These are phyloP conservation scores for Stenolophus ochropezus DNA, from an alignment of 2,888 invertebrate genomes.

Conservation along the genomic window DNA sequence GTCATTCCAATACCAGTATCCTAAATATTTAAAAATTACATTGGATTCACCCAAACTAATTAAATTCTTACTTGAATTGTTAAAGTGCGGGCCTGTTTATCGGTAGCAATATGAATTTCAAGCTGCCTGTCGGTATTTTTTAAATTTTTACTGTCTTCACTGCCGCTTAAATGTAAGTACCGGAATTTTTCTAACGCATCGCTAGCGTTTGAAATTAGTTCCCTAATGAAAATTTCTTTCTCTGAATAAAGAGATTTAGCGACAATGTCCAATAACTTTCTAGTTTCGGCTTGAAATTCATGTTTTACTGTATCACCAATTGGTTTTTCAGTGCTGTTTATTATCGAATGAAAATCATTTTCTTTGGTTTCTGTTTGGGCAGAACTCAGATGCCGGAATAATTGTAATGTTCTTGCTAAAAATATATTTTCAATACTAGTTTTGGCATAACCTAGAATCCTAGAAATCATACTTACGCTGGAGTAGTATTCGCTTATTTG, in stretches of 20 bases:
- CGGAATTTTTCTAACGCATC: conserved; percentile 97
- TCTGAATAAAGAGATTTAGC: conserved; percentile 98
- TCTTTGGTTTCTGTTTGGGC: conserved; percentile 70
- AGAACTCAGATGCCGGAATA: conserved; percentile 50
- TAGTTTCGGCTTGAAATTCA: conserved; percentile 98
- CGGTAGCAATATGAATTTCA: conserved; percentile 92
- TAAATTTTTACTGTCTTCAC: conserved; percentile 73
- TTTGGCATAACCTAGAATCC: too few species aligned
- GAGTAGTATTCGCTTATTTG: conserved; percentile 19
- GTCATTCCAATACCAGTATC: conserved; percentile 98
- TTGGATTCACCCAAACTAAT: too few species aligned
- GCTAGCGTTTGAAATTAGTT: conserved; percentile 96
- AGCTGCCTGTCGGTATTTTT: conserved; percentile 80
- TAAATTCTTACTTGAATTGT: conserved; percentile 83
- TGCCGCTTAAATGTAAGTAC: conserved; percentile 80
- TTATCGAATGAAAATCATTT: conserved; percentile 76
- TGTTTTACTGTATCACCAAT: conserved; percentile 80
- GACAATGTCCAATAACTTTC: conserved; percentile 96
- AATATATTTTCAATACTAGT: too few species aligned
- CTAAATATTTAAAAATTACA: conserved; percentile 71
- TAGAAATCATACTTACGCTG: conserved; percentile 48
- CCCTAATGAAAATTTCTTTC: conserved; percentile 97
- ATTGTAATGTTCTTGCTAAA: conserved; percentile 43
- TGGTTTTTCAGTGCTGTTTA: conserved; percentile 78
- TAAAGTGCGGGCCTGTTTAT: conserved; percentile 89